Evolutionary conservation across 2,888 invertebrate genomes (phyloP).

Genomic region (Drosophila limbata): DNA sequence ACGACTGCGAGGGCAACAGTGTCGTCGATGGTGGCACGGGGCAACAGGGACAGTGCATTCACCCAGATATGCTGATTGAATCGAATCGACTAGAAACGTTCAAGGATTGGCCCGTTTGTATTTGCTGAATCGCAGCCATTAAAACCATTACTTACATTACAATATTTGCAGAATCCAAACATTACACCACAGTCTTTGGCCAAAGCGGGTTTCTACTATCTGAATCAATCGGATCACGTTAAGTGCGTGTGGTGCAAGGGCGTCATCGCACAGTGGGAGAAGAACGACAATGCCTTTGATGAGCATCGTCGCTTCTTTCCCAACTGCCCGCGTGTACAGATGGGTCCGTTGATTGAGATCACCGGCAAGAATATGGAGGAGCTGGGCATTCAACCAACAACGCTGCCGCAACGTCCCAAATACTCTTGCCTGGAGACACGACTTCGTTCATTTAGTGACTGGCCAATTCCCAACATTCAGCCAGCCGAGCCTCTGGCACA

Average conservation of each 20-base stretch:
- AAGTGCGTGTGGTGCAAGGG: constrained; percentile 93
- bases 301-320: constrained; percentile 94
- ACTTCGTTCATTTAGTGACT: constrained; percentile 89
- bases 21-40: constrained; percentile 55
- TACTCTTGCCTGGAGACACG: constrained; percentile 90
- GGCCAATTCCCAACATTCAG: constrained; percentile 92
- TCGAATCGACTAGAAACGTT: constrained; percentile 89
- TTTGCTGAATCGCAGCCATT: background rate
- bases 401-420: constrained; percentile 88
- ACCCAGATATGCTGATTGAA: constrained; percentile 88
- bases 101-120: constrained; percentile 90
- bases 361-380: constrained; percentile 86
- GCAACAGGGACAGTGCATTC: constrained; percentile 28
- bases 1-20: constrained; percentile 49
- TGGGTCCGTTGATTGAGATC: constrained; percentile 85
- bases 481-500: constrained; percentile 91
- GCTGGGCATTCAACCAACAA: constrained; percentile 86
- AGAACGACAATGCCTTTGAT: constrained; percentile 91
- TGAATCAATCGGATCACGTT: constrained; percentile 90
- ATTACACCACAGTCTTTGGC: constrained; percentile 91
- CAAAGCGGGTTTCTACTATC: constrained; percentile 93
- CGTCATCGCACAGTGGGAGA: constrained; percentile 92
- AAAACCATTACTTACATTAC: background rate
- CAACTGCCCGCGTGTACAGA: constrained; percentile 88
- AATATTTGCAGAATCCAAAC: constrained; percentile 82